Conservation (phyloP, 2,888 invertebrate species). For the Tetragonisca angustula region DNA sequence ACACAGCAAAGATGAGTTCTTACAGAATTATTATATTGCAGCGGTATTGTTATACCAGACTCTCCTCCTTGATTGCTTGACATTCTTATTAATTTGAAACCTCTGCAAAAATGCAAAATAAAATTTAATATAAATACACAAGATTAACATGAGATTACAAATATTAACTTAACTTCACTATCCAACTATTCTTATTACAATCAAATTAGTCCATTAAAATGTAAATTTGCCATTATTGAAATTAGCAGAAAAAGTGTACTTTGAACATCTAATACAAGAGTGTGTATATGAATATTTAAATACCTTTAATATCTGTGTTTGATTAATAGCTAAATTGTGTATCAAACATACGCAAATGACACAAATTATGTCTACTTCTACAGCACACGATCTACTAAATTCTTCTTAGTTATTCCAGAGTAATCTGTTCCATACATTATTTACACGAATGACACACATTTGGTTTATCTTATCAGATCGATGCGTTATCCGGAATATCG, state of each 20-base stretch:
- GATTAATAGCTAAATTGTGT: not conserved
- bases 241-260: not conserved
- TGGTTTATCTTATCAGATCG: slow-evolving; percentile 53
- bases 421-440: not conserved
- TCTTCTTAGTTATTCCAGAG: not conserved
- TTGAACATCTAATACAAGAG: not conserved
- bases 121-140: not conserved
- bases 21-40: slow-evolving; percentile 81
- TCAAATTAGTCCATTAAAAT: not conserved
- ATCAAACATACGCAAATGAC: not conserved
- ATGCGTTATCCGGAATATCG: slow-evolving; percentile 15
- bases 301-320: not conserved
- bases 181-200: not conserved
- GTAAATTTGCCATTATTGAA: not conserved
- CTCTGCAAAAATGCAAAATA: slow-evolving; percentile 64
- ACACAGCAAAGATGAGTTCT: slow-evolving; percentile 58
- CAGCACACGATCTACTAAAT: not conserved
- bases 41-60: slow-evolving; percentile 79
- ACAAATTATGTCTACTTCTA: not conserved
- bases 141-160: not conserved
- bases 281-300: not conserved
- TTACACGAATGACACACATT: slow-evolving; percentile 1
- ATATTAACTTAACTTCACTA: not conserved
- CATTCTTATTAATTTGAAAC: slow-evolving; percentile 81
- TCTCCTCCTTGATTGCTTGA: slow-evolving; percentile 79